A percentile compares a stretch with the other conserved stretches of the same genome.
These are phyloP conservation scores for Rotaria socialis DNA, from an alignment of 2,888 invertebrate genomes.

Conservation along the genomic window DNA sequence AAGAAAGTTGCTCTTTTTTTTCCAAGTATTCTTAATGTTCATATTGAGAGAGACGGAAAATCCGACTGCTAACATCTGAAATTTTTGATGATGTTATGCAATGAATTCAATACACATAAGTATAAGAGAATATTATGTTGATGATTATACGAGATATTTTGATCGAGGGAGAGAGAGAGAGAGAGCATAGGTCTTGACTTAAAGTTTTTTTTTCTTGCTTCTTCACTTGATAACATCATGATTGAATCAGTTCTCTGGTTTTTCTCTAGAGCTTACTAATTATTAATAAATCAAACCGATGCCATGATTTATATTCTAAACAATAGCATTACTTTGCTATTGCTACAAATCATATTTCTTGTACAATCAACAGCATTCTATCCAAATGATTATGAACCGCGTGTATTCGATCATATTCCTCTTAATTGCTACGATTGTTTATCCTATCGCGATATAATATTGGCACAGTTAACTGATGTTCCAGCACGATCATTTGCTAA, in stretches of 20 bases:
- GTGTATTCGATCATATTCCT: constrained; percentile 30
- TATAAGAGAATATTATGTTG: neutral
- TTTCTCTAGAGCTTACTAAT: too few species aligned
- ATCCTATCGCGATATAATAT: constrained; percentile 14
- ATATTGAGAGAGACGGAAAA: neutral
- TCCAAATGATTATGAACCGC: constrained; percentile 25
- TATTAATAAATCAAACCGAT: too few species aligned
- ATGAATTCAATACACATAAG: neutral
- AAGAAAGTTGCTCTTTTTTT: neutral
- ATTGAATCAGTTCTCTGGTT: too few species aligned
- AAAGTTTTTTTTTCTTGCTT: too few species aligned
- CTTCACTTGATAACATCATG: too few species aligned
- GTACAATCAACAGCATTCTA: neutral
- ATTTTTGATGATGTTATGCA: neutral
- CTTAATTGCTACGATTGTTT: constrained; percentile 20
- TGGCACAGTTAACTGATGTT: constrained; percentile 16
- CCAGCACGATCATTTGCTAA: constrained; percentile 12
- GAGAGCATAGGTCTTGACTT: too few species aligned
- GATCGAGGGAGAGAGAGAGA: too few species aligned
- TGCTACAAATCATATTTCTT: neutral
- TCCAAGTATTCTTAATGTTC: neutral
- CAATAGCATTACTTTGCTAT: neutral
- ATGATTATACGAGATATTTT: too few species aligned
- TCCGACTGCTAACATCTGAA: neutral
- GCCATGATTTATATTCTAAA: neutral